Evolutionary conservation across 2,888 invertebrate species (phyloP).

Genomic region (Patella pellucida): DNA sequence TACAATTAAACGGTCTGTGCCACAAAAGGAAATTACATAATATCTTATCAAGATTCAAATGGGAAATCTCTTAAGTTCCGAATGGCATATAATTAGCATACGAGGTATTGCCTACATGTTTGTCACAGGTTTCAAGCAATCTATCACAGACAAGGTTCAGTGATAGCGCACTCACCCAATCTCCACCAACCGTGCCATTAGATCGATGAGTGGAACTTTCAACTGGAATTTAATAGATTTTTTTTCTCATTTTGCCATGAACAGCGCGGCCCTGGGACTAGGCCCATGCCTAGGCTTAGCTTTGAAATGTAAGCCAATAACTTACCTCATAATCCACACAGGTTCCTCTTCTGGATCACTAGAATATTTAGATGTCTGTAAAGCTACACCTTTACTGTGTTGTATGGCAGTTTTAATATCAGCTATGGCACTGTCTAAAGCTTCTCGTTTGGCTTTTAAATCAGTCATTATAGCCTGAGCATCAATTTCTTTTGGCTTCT

Average conservation of each 20-base stretch:
- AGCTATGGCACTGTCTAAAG: conserved; percentile 77
- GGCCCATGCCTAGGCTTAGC: neutral
- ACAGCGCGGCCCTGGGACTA: neutral
- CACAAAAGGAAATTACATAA: too few relatives aligned
- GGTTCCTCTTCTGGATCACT: conserved; percentile 53
- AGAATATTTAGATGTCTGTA: conserved; percentile 51
- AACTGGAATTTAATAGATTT: too few relatives aligned
- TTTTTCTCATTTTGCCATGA: too few relatives aligned
- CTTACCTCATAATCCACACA: conserved; percentile 69
- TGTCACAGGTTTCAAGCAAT: neutral
- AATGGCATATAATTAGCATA: too few relatives aligned
- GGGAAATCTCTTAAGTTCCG: too few relatives aligned
- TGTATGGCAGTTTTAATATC: conserved; percentile 86
- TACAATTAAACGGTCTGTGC: too few relatives aligned
- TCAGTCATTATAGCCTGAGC: conserved; percentile 63
- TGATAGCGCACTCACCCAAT: too few relatives aligned
- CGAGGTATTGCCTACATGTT: neutral
- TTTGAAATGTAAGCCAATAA: neutral
- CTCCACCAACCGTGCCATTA: too few relatives aligned
- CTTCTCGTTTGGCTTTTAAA: conserved; percentile 61
- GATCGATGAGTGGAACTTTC: too few relatives aligned
- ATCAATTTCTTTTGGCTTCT: conserved; percentile 56
- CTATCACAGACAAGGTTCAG: too few relatives aligned
- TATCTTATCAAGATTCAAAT: too few relatives aligned
- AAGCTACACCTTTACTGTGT: conserved; percentile 74